Evolutionary conservation across 2,797 vertebrate species (phyloP).

Genomic region (Notolabrus celidotus): DNA sequence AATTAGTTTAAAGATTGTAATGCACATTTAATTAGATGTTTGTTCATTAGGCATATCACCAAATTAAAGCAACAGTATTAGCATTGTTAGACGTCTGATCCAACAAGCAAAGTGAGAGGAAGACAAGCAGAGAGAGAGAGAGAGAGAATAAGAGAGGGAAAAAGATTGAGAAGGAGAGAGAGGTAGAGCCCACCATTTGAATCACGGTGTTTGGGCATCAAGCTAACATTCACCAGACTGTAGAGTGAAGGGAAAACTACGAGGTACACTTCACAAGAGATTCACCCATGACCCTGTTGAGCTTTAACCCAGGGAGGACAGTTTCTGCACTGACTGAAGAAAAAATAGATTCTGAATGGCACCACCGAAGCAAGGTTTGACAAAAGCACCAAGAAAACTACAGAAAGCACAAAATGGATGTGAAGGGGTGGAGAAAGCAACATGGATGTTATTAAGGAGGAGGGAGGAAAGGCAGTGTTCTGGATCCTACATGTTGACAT

Average conservation of each 20-base stretch:
- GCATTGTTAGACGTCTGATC: conserved; percentile 59
- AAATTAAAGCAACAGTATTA: conserved; percentile 46
- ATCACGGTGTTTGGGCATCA: too few relatives aligned
- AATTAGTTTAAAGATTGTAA: conserved; percentile 15
- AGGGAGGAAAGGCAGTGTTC: conserved; percentile 60
- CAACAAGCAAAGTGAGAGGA: conserved; percentile 23
- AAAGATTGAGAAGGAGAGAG: background rate
- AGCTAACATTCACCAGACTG: too few relatives aligned
- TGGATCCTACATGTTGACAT: conserved; percentile 80
- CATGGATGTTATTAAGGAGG: conserved; percentile 39
- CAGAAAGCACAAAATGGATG: conserved; percentile 50
- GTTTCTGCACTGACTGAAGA: background rate
- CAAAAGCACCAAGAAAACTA: conserved; percentile 50
- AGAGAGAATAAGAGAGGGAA: background rate
- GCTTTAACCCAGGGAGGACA: conserved; percentile 4
- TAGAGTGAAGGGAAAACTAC: conserved; percentile 16
- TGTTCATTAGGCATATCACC: conserved; percentile 40
- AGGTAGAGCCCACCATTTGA: conserved; percentile 19
- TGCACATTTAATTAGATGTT: conserved; percentile 11
- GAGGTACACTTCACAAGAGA: background rate
- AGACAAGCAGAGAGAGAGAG: conserved; percentile 10
- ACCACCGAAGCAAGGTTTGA: conserved; percentile 23
- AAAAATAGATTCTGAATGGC: conserved; percentile 17
- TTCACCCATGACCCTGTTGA: background rate
- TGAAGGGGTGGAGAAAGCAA: conserved; percentile 36